Evolutionary conservation across 2,888 invertebrate species (phyloP).

Genomic region (Beris morrisii): DNA sequence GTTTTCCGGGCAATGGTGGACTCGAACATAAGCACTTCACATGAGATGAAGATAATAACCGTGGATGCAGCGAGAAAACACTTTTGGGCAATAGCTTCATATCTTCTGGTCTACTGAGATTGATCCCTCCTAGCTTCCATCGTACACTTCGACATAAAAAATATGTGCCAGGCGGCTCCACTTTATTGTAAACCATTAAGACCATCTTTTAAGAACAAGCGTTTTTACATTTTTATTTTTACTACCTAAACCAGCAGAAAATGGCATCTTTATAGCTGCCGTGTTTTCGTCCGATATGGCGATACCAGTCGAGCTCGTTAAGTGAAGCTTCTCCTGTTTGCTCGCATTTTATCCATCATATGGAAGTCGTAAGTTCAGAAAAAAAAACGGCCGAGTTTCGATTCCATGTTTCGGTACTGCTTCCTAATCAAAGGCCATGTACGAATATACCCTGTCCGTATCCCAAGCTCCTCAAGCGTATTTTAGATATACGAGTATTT

Average conservation of each 20-base stretch:
- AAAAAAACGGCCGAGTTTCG: slow-evolving; percentile 12
- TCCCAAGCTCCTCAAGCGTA: neutral
- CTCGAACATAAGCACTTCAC: too few relatives aligned
- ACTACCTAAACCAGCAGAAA: slow-evolving; percentile 6
- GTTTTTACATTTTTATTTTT: slow-evolving; percentile 1
- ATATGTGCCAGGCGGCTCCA: too few relatives aligned
- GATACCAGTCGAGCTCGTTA: neutral
- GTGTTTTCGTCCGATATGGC: neutral
- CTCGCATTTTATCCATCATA: neutral
- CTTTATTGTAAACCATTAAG: too few relatives aligned
- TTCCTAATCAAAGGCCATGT: neutral
- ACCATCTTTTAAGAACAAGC: too few relatives aligned
- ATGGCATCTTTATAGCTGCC: slow-evolving; percentile 12
- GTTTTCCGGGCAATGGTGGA: too few relatives aligned
- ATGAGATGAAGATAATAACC: too few relatives aligned
- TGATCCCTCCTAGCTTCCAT: too few relatives aligned
- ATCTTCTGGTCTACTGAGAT: too few relatives aligned
- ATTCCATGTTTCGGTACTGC: slow-evolving; percentile 7
- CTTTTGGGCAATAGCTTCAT: too few relatives aligned
- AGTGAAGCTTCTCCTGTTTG: slow-evolving; percentile 6
- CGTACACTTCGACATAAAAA: too few relatives aligned
- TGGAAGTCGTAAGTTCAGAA: slow-evolving; percentile 12
- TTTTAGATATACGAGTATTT: slow-evolving; percentile 13
- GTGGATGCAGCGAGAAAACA: too few relatives aligned
- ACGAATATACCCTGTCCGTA: too few relatives aligned